These are phyloP conservation scores for Megaceryle torquata DNA, from an alignment of 2,113 vertebrate species.

Conservation along the genomic window DNA sequence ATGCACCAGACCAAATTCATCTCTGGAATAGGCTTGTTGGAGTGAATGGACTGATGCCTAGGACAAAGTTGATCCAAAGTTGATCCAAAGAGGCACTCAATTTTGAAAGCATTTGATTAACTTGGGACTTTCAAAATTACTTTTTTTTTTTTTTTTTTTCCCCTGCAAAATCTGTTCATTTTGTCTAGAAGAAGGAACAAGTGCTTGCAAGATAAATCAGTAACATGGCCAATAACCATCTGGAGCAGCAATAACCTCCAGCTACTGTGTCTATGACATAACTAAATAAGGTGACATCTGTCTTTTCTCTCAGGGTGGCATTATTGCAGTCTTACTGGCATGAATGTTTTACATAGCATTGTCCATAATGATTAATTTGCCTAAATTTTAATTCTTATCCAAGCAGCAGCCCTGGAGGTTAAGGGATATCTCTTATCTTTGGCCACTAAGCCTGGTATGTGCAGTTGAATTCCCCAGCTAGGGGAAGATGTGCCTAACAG, in stretches of 20 bases:
- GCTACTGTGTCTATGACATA: background rate
- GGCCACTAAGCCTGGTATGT: background rate
- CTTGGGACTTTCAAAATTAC: background rate
- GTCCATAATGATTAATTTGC: background rate
- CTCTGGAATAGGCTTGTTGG: background rate
- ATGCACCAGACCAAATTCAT: slow-evolving; percentile 61
- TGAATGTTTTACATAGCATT: background rate
- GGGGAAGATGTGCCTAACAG: background rate
- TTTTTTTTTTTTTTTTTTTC: background rate
- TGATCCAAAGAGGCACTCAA: background rate
- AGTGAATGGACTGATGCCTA: slow-evolving; percentile 21
- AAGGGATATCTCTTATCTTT: background rate
- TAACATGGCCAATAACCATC: background rate
- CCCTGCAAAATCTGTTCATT: background rate
- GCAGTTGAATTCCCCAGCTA: background rate
- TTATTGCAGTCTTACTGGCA: background rate
- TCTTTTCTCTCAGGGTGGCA: background rate
- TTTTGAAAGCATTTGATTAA: slow-evolving; percentile 42
- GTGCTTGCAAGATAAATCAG: background rate
- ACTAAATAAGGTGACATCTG: background rate
- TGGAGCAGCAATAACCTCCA: background rate
- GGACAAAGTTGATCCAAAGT: background rate
- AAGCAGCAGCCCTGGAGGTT: background rate
- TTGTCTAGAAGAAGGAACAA: background rate
- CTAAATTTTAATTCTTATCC: background rate